These are phyloP conservation scores for Brenthis hecate DNA, from an alignment of 2,888 invertebrate genomes.

Conservation along the genomic window DNA sequence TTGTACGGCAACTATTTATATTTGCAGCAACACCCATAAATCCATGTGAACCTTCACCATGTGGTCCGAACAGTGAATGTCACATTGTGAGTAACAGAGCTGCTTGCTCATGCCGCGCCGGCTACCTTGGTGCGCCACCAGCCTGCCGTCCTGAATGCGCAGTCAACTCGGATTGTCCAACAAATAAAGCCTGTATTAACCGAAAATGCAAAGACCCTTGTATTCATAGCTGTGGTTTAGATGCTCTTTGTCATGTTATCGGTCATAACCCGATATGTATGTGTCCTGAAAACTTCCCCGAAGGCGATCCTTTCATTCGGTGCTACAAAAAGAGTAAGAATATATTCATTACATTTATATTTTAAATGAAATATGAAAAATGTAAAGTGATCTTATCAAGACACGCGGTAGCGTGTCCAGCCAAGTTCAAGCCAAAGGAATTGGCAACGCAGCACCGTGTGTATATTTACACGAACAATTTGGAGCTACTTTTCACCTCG, in stretches of 20 bases:
- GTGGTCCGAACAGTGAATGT: conserved; percentile 89
- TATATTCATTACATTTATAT: conserved; percentile 5
- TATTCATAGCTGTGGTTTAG: conserved; percentile 88
- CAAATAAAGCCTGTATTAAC: conserved; percentile 87
- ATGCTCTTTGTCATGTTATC: conserved; percentile 89
- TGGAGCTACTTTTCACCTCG: too few relatives aligned
- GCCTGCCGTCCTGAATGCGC: conserved; percentile 89
- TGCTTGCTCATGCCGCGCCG: conserved; percentile 87
- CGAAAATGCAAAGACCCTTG: conserved; percentile 90
- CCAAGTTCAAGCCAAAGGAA: too few relatives aligned
- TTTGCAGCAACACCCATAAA: conserved; percentile 60
- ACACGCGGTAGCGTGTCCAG: too few relatives aligned
- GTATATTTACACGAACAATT: too few relatives aligned
- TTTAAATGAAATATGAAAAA: too few relatives aligned
- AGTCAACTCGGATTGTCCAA: conserved; percentile 88
- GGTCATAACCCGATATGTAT: conserved; percentile 91
- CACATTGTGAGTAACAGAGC: conserved; percentile 86
- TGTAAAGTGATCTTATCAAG: too few relatives aligned
- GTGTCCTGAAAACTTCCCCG: conserved; percentile 84
- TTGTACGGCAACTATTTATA: neutral
- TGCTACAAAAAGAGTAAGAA: conserved; percentile 79
- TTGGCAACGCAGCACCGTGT: too few relatives aligned
- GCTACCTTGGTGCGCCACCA: conserved; percentile 88
- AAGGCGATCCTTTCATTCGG: conserved; percentile 90
- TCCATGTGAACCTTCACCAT: conserved; percentile 90